A percentile compares a stretch with the other conserved stretches of the same genome.
These are phyloP conservation scores for Octodon degus DNA, from an alignment of 2,113 vertebrate species.

Conservation along the genomic window DNA sequence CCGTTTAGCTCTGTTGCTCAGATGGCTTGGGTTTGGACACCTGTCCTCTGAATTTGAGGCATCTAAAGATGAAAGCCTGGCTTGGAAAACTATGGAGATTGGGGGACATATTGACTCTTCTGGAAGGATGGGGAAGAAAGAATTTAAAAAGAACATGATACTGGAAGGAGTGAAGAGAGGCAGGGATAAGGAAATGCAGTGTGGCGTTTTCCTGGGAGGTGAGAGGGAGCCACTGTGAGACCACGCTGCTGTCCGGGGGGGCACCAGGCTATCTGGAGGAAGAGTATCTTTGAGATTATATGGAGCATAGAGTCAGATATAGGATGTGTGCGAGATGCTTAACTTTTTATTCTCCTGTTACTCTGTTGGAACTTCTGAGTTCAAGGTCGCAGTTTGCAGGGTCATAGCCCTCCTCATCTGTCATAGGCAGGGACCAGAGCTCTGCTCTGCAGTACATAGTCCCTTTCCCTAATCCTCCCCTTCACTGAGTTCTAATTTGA, in stretches of 20 bases:
- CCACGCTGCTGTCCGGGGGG: rapidly evolving
- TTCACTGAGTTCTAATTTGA: background rate
- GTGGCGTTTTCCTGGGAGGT: background rate
- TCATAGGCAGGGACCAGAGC: background rate
- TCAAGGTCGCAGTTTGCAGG: background rate
- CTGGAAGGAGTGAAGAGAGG: background rate
- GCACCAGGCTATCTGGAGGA: background rate
- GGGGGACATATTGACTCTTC: background rate
- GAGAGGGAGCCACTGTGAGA: rapidly evolving
- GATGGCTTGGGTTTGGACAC: background rate
- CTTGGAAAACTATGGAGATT: background rate
- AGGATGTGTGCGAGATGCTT: background rate
- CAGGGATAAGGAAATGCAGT: background rate
- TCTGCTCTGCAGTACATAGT: background rate
- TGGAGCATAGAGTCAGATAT: background rate
- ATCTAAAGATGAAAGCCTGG: background rate
- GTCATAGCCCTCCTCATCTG: background rate
- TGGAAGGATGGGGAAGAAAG: background rate
- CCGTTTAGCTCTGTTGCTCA: background rate
- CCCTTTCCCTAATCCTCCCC: background rate
- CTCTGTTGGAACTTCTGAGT: background rate
- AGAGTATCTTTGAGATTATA: rapidly evolving
- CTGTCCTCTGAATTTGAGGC: background rate
- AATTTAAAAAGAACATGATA: background rate
- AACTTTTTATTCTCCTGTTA: background rate